Conservation (phyloP, 2,888 invertebrate species). For the Rhagium mordax region DNA sequence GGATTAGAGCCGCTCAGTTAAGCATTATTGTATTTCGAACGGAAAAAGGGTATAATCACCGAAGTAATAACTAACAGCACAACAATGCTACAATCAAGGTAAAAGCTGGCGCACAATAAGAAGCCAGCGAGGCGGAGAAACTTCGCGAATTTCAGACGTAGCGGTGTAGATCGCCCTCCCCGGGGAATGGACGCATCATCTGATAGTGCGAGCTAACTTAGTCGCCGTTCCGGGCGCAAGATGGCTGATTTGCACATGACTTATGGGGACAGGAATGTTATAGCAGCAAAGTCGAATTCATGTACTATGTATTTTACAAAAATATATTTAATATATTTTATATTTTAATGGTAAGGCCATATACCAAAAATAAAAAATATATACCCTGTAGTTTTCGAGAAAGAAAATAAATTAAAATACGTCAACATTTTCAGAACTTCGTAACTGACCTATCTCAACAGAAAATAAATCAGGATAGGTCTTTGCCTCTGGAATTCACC, state of each 20-base stretch:
- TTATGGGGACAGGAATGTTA: too few relatives aligned
- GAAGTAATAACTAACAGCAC: conserved; percentile 59
- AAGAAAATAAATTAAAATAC: too few relatives aligned
- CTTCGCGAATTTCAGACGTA: conserved; percentile 38
- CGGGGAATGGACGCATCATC: conserved; percentile 33
- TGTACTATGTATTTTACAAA: too few relatives aligned
- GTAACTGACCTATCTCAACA: too few relatives aligned
- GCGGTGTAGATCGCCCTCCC: conserved; percentile 34
- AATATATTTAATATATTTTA: too few relatives aligned
- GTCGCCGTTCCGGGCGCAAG: neutral
- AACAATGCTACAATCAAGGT: conserved; percentile 65
- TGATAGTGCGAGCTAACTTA: conserved; percentile 11
- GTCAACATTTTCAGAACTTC: too few relatives aligned
- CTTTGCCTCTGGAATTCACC: too few relatives aligned
- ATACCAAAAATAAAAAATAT: too few relatives aligned
- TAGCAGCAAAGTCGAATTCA: too few relatives aligned
- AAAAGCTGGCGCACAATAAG: conserved; percentile 38
- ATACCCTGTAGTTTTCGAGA: too few relatives aligned
- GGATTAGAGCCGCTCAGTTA: conserved; percentile 55
- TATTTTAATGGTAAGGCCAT: too few relatives aligned
- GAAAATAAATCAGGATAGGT: too few relatives aligned
- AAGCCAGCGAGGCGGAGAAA: conserved; percentile 30
- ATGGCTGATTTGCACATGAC: neutral
- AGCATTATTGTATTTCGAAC: conserved; percentile 54
- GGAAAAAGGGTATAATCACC: conserved; percentile 51